These are phyloP conservation scores for Graptemys geographica DNA, from an alignment of 2,797 vertebrate species.

Conservation along the genomic window DNA sequence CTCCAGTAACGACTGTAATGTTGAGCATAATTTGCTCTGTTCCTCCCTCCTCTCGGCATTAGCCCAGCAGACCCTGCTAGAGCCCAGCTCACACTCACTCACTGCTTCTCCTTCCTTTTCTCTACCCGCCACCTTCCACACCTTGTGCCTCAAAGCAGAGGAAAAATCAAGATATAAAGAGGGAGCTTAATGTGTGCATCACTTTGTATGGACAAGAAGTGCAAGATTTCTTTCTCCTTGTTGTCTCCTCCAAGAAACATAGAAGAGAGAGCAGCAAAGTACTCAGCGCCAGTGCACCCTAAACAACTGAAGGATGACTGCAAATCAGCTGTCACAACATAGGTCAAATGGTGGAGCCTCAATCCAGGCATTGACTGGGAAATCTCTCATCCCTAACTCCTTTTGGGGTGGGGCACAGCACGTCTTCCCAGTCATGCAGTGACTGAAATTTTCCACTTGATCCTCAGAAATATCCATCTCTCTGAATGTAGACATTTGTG, in stretches of 20 bases:
- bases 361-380: not conserved
- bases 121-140: not conserved
- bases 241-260: not conserved
- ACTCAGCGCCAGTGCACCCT: not conserved
- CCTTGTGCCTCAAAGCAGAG: not conserved
- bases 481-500: not conserved
- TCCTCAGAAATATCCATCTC: not conserved
- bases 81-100: not conserved
- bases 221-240: not conserved
- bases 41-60: not conserved
- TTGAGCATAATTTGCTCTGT: not conserved
- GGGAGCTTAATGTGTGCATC: not conserved
- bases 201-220: not conserved
- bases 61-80: not conserved
- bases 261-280: not conserved
- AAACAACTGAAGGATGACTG: not conserved
- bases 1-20: not conserved
- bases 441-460: not conserved
- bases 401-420: not conserved
- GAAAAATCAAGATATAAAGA: not conserved
- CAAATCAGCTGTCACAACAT: not conserved
- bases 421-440: not conserved
- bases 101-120: not conserved
- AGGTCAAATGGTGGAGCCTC: not conserved
- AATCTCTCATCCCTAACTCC: not conserved